These are phyloP conservation scores for Meleagris gallopavo DNA, from an alignment of 2,113 vertebrate genomes.

Conservation along the genomic window DNA sequence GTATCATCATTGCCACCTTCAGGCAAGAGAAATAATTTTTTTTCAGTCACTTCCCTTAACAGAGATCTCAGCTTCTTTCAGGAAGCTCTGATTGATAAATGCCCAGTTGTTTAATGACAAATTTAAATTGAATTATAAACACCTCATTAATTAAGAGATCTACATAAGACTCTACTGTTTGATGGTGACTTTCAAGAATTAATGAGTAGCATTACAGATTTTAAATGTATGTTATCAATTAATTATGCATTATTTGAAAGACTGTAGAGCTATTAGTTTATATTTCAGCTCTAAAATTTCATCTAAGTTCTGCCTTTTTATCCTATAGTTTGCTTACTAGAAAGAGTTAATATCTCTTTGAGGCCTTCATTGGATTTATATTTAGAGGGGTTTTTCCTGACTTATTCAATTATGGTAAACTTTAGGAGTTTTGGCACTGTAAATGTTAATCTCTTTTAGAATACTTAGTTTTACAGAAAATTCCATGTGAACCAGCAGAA, in stretches of 20 bases:
- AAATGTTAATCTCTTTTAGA: neutral
- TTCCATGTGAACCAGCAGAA: neutral
- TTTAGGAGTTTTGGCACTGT: neutral
- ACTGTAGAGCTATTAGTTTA: neutral
- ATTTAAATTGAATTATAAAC: neutral
- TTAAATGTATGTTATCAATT: conserved; percentile 6
- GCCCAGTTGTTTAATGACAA: neutral
- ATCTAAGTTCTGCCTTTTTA: neutral
- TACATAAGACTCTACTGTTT: neutral
- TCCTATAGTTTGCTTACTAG: neutral
- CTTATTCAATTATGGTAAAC: accelerated
- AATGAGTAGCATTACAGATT: neutral
- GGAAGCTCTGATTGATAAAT: neutral
- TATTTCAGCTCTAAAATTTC: no score
- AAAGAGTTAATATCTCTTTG: neutral
- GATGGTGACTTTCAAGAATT: neutral
- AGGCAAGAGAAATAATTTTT: neutral
- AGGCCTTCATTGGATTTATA: neutral
- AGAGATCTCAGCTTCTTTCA: neutral
- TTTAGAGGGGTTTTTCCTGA: neutral
- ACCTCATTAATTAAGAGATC: neutral
- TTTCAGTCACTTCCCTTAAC: neutral
- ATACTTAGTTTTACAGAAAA: neutral
- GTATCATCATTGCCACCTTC: neutral
- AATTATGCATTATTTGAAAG: neutral